Evolutionary conservation across 2,113 vertebrate genomes (phyloP).

Genomic region (Rhinichthys klamathensis): DNA sequence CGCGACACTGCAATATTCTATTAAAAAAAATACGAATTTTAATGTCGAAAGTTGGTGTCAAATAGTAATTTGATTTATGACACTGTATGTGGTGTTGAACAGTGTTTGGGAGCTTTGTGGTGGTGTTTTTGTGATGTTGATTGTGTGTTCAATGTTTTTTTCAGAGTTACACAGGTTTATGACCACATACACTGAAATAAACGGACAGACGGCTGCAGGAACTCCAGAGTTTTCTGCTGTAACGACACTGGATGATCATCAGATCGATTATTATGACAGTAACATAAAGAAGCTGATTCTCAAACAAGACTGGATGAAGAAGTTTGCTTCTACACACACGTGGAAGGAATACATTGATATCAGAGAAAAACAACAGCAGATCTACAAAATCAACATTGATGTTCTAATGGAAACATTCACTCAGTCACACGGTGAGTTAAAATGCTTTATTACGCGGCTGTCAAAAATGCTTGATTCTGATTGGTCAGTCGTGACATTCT

Average conservation of each 20-base stretch:
- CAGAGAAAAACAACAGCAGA: not conserved
- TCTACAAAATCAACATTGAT: not conserved
- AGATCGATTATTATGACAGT: not conserved
- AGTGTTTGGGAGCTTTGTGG: no score
- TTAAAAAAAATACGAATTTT: no score
- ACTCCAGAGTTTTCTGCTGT: not conserved
- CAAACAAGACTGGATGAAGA: not conserved
- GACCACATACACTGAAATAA: not conserved
- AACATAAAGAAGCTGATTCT: not conserved
- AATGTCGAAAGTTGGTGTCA: no score
- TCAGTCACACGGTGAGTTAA: not conserved
- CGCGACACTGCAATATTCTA: no score
- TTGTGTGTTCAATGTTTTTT: no score
- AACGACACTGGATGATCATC: not conserved
- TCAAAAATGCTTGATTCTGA: no score
- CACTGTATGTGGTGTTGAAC: no score
- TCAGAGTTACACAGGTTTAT: not conserved
- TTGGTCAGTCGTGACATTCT: no score
- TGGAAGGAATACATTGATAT: not conserved
- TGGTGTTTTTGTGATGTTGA: no score
- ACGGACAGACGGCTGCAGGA: fast-evolving
- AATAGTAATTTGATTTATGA: no score
- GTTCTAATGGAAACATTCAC: fast-evolving
- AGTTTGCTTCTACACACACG: fast-evolving
- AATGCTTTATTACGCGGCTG: no score